Percentiles rank a stretch among this genome's conserved stretches.
phyloP scores from a whole-genome alignment of 2,888 invertebrate genomes.

The Heliconius ismenius region DNA sequence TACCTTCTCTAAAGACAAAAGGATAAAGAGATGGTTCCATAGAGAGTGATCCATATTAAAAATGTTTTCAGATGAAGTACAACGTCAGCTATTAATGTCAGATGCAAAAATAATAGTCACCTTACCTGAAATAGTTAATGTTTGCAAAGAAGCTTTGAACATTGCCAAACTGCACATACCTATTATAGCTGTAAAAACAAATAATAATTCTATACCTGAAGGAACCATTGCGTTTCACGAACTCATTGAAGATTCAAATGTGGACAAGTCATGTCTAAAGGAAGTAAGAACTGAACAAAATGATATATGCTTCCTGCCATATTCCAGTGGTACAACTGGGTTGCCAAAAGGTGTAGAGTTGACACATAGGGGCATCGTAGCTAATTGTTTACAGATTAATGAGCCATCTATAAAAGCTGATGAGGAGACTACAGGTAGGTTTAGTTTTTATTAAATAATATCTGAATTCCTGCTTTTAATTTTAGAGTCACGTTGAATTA shows the following conservation, averaged over 20 bases:
- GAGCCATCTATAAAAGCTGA: constrained; percentile 57
- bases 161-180: constrained; percentile 77
- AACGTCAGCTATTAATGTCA: constrained; percentile 83
- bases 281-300: constrained; percentile 70
- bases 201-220: constrained; percentile 64
- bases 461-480: not conserved
- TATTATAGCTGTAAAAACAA: constrained; percentile 76
- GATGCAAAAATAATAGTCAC: constrained; percentile 85
- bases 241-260: constrained; percentile 79
- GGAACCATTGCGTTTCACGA: constrained; percentile 84
- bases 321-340: constrained; percentile 94
- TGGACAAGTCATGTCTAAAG: constrained; percentile 79
- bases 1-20: too few relatives aligned
- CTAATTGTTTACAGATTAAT: constrained; percentile 75
- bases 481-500: too few relatives aligned
- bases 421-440: constrained; percentile 67
- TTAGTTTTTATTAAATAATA: not conserved
- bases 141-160: constrained; percentile 74
- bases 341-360: constrained; percentile 89
- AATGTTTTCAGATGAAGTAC: constrained; percentile 85
- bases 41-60: not conserved
- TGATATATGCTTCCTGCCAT: constrained; percentile 87
- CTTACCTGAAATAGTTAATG: constrained; percentile 73
- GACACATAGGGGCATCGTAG: constrained; percentile 82
- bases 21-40: not conserved